phyloP scores from a whole-genome alignment of 2,113 vertebrate species.

The Xenus cinereus region DNA sequence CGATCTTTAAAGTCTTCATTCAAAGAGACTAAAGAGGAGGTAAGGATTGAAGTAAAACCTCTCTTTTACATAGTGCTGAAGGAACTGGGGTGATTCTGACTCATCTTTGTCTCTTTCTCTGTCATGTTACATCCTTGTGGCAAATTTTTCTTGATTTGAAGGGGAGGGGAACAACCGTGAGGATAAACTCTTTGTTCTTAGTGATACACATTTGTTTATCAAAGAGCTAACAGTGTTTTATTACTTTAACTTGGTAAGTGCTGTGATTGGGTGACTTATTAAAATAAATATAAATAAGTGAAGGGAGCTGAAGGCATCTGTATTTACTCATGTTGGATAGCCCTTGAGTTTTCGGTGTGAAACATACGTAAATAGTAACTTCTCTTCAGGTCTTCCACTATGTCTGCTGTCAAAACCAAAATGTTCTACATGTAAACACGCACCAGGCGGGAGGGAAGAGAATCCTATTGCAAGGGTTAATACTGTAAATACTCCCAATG shows the following conservation, averaged over 20 bases:
- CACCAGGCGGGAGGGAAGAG: not conserved
- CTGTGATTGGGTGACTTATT: not conserved
- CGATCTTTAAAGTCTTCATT: slow-evolving; percentile 79
- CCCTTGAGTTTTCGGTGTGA: not conserved
- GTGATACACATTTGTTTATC: not conserved
- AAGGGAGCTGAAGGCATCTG: not conserved
- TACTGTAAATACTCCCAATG: not conserved
- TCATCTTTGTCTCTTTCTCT: not conserved
- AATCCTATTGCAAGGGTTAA: not conserved
- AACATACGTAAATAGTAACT: not conserved
- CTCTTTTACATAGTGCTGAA: not conserved
- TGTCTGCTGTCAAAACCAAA: not conserved
- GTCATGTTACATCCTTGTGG: not conserved
- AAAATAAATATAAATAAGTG: not conserved
- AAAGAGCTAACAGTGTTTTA: not conserved
- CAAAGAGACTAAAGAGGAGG: slow-evolving; percentile 89
- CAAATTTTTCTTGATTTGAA: not conserved
- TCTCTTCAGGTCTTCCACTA: not conserved
- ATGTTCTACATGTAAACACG: not conserved
- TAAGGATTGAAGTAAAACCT: slow-evolving; percentile 62
- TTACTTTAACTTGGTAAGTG: not conserved
- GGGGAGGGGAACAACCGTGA: not conserved
- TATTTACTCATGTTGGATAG: not conserved
- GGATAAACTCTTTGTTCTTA: not conserved
- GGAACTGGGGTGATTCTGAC: not conserved